A percentile compares a stretch with the other conserved stretches of the same genome.
These are phyloP conservation scores for Chironomus tepperi DNA, from an alignment of 1,140 invertebrate genomes.

Conservation along the genomic window DNA sequence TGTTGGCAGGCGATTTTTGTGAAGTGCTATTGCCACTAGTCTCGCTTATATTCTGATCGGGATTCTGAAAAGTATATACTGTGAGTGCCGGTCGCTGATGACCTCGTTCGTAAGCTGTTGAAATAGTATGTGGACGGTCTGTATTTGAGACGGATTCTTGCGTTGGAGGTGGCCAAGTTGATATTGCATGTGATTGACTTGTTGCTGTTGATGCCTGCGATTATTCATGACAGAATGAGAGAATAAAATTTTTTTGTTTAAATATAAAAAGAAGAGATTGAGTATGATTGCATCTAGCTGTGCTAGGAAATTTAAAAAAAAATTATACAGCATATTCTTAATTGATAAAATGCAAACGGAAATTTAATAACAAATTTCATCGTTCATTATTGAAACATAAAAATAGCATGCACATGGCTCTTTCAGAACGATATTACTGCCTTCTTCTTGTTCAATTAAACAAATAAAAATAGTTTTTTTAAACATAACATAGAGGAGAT, in stretches of 20 bases:
- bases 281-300: neutral
- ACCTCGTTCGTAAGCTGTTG: slow-evolving; percentile 78
- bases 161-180: slow-evolving; percentile 41
- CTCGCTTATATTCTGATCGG: slow-evolving; percentile 41
- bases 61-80: slow-evolving; percentile 79
- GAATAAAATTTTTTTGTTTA: neutral
- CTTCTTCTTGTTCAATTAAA: too few species aligned
- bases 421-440: too few species aligned
- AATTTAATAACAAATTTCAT: slow-evolving; percentile 28
- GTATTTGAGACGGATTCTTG: slow-evolving; percentile 61
- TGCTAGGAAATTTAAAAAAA: neutral
- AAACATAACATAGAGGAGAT: too few species aligned
- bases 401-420: too few species aligned
- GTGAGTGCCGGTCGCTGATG: slow-evolving; percentile 77
- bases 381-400: too few species aligned
- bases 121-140: slow-evolving; percentile 87
- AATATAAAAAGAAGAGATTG: neutral
- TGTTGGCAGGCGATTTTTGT: slow-evolving; percentile 36
- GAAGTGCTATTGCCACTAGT: slow-evolving; percentile 41
- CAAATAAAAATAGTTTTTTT: too few species aligned
- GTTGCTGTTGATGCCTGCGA: slow-evolving; percentile 33
- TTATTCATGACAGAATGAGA: slow-evolving; percentile 16
- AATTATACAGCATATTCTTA: slow-evolving; percentile 18
- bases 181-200: slow-evolving; percentile 37
- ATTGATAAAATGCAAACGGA: slow-evolving; percentile 25